Evolutionary conservation across 1,140 invertebrate genomes (phyloP).

Genomic region (Heliconius hermathena): DNA sequence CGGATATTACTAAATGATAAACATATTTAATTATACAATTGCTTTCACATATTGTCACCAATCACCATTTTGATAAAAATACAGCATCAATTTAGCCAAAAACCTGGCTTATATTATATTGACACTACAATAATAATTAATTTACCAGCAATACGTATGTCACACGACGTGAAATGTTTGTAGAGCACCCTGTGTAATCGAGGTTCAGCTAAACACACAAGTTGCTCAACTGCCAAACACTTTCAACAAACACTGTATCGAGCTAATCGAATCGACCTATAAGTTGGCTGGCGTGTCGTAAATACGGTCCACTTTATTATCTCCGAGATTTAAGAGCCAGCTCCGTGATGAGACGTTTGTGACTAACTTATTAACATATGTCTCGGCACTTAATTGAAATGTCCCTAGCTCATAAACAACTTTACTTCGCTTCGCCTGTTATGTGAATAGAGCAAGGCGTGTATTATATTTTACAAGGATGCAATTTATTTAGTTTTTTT

Average conservation of each 20-base stretch:
- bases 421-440: not conserved
- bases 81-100: too few species aligned
- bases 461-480: not conserved
- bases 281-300: conserved; percentile 64
- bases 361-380: conserved; percentile 54
- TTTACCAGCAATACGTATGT: not conserved
- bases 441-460: not conserved
- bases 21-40: too few species aligned
- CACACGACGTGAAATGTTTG: conserved; percentile 33
- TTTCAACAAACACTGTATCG: conserved; percentile 64
- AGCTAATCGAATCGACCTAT: conserved; percentile 73
- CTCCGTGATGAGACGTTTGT: conserved; percentile 52
- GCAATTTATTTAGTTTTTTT: not conserved
- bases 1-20: too few species aligned
- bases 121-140: not conserved
- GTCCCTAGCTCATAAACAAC: conserved; percentile 37
- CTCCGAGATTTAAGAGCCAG: conserved; percentile 62
- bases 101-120: not conserved
- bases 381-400: conserved; percentile 62
- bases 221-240: conserved; percentile 62
- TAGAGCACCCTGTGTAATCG: conserved; percentile 33
- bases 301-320: conserved; percentile 75
- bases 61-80: too few species aligned
- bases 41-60: too few species aligned
- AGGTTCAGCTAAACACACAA: conserved; percentile 52